Conservation (phyloP, 1,140 invertebrate species). For the Zaprionus africanus region DNA sequence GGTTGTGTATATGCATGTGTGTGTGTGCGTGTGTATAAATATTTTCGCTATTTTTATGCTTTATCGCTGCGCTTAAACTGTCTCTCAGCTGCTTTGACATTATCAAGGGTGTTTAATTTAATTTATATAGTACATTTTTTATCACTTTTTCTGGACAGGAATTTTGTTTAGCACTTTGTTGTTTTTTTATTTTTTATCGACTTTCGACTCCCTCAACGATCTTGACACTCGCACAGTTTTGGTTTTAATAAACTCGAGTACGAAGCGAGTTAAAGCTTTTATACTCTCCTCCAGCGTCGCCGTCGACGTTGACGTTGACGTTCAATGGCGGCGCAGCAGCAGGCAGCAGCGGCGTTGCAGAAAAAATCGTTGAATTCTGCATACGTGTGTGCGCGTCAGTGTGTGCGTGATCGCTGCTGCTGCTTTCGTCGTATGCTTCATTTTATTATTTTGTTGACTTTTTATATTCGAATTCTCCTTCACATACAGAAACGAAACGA, state of each 20-base stretch:
- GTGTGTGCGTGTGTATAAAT: background rate
- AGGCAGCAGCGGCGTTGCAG: slow-evolving; percentile 50
- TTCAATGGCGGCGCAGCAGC: slow-evolving; percentile 53
- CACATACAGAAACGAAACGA: slow-evolving; percentile 66
- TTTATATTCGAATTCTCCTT: slow-evolving; percentile 64
- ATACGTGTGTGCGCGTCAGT: slow-evolving; percentile 15
- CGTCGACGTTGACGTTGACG: slow-evolving; percentile 47
- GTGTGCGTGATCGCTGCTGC: slow-evolving; percentile 30
- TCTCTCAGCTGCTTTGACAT: slow-evolving; percentile 22
- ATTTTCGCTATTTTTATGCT: slow-evolving; percentile 40
- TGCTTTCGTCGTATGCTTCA: slow-evolving; percentile 70
- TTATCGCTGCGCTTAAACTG: background rate
- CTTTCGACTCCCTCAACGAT: slow-evolving; percentile 47
- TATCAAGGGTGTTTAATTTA: slow-evolving; percentile 34
- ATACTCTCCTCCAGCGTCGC: slow-evolving; percentile 62
- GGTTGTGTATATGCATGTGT: background rate
- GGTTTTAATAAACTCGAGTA: slow-evolving; percentile 84
- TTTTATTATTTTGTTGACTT: slow-evolving; percentile 81
- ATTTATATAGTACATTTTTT: slow-evolving; percentile 34
- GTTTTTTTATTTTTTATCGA: slow-evolving; percentile 9
- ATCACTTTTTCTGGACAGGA: slow-evolving; percentile 55
- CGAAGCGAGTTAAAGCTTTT: slow-evolving; percentile 84
- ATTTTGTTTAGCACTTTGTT: slow-evolving; percentile 18
- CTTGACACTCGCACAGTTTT: slow-evolving; percentile 81
- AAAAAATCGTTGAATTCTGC: slow-evolving; percentile 46